Percentiles rank a stretch among this genome's conserved stretches.
Conservation (phyloP, 2,888 invertebrate genomes). For the Trissoscelio sp. region DNA sequence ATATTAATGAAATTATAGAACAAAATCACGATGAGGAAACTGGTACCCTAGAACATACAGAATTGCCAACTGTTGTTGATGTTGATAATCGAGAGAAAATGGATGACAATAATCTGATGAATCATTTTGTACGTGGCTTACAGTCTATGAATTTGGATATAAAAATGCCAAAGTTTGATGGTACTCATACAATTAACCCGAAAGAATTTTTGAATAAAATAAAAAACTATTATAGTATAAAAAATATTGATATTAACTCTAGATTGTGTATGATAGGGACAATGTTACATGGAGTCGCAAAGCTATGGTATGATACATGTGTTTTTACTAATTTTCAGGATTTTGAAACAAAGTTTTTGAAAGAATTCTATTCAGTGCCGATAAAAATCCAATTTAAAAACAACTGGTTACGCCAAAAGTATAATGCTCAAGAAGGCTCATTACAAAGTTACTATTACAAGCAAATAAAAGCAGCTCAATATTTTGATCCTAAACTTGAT, state of each 20-base stretch:
- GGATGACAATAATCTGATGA: not conserved
- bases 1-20: not conserved
- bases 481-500: conserved; percentile 8
- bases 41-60: not conserved
- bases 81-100: not conserved
- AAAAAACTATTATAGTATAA: conserved; percentile 13
- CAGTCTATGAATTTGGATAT: conserved; percentile 28
- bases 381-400: too few relatives aligned
- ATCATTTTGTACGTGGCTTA: conserved; percentile 3
- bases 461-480: too few relatives aligned
- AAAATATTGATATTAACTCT: conserved; percentile 10
- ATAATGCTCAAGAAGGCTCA: conserved; percentile 11
- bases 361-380: conserved; percentile 35
- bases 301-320: conserved; percentile 28
- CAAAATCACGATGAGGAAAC: not conserved
- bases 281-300: conserved; percentile 11
- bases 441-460: too few relatives aligned
- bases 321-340: conserved; percentile 4
- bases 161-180: conserved; percentile 32
- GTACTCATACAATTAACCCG: conserved; percentile 7
- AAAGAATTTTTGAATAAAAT: conserved; percentile 41
- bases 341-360: conserved; percentile 18
- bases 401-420: conserved; percentile 24
- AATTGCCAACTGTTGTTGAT: not conserved
- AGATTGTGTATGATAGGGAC: conserved; percentile 6